phyloP scores from a whole-genome alignment of 1,140 invertebrate genomes.

The Trichogramma pretiosum region DNA sequence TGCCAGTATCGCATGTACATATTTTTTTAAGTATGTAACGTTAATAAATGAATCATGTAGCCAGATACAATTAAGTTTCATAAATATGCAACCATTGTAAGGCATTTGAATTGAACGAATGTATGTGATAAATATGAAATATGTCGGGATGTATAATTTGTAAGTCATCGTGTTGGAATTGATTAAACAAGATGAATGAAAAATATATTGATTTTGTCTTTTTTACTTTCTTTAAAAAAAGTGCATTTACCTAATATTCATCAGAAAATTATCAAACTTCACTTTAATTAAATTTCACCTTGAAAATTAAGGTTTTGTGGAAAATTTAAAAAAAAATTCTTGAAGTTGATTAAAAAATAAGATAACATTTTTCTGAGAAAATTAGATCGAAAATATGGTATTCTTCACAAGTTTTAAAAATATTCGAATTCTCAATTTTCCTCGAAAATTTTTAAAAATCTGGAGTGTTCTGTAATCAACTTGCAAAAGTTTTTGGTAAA shows the following conservation, averaged over 20 bases:
- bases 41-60: slow-evolving; percentile 9
- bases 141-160: slow-evolving; percentile 6
- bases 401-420: too few relatives aligned
- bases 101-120: slow-evolving; percentile 16
- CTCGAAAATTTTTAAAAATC: too few relatives aligned
- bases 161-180: slow-evolving; percentile 16
- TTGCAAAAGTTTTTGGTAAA: too few relatives aligned
- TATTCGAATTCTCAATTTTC: too few relatives aligned
- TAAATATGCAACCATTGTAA: slow-evolving; percentile 10
- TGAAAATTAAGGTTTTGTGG: slow-evolving; percentile 9
- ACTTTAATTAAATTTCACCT: too few relatives aligned
- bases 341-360: too few relatives aligned
- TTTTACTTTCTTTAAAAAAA: slow-evolving; percentile 2
- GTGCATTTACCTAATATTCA: neutral
- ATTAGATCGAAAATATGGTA: too few relatives aligned
- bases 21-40: slow-evolving; percentile 19
- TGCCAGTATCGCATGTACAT: slow-evolving; percentile 41
- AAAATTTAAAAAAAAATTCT: too few relatives aligned
- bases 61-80: slow-evolving; percentile 13
- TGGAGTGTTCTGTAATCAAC: too few relatives aligned
- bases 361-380: too few relatives aligned
- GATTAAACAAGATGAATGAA: slow-evolving; percentile 5
- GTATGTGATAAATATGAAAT: slow-evolving; percentile 16
- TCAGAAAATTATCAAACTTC: too few relatives aligned
- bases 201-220: slow-evolving; percentile 9